Base-by-base conservation (phyloP, 1,140 invertebrate species). In the Halictus rubicundus region DNA sequence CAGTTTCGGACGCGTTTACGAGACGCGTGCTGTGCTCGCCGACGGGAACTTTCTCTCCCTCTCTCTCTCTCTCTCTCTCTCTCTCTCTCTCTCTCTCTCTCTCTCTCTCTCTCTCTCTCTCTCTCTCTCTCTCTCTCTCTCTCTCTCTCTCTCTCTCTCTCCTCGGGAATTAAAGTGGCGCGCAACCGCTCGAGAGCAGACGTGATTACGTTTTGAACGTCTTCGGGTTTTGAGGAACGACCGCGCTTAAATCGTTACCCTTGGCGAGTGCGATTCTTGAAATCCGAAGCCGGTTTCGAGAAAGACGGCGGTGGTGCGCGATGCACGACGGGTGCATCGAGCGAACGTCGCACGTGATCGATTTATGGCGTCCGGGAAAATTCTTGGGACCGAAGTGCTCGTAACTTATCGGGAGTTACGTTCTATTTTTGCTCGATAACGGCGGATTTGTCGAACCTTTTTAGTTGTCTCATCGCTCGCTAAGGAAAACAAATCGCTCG, bases 221-320 rank as follows among this genome's bases (percentile, higher is more conserved):
- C 27, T 37, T 32, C 16, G 63, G 9, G 37, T 66, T 66, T 9
- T 10, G 4, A 46, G 64, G n/a, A 66, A 66, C 10, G 39, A 5
- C n/a, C n/a, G 21, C 27, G 9, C 27, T 12, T n/a, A 21, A n/a
- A 19, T 49, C 27, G 12, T 54, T 52, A 27, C 21, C 4, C 14
- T 25, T 66, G 32, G 32, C 64, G 23, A 69, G 19, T 37, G 49
- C 68, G 49, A 69, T 69, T 54, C 49, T n/a, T 32, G 68, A 69
- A 69, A 69, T 21, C 49, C 14, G 49, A 57, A 52, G 32, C 32
- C 32, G 32, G 32, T 32, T 32, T 32, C 32, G 32, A 32, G 32
- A 32, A 32, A 32, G 32, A 32, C 32, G 32, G 32, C 5, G 32
- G 32, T 32, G 32, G 32, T 32, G 32, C 5, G 32, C 42, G 23